Conservation (phyloP, 2,797 vertebrate genomes). For the Parambassis ranga region DNA sequence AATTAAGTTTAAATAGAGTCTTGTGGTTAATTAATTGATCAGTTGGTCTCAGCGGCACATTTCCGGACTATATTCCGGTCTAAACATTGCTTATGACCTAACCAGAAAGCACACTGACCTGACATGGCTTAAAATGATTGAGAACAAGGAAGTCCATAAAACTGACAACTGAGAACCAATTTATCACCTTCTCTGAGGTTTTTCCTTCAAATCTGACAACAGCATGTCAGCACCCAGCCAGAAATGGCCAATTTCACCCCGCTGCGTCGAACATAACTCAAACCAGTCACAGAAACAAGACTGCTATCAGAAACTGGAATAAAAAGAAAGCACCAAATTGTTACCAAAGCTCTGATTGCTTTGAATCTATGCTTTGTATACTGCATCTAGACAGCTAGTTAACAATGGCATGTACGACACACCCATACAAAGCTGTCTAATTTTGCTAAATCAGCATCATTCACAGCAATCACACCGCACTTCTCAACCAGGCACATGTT, state of each 20-base stretch:
- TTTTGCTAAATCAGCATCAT: slow-evolving; percentile 18
- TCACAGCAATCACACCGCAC: slow-evolving; percentile 33
- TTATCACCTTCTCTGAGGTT: slow-evolving; percentile 7
- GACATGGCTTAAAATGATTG: slow-evolving; percentile 13
- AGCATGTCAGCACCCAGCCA: neutral
- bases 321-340: neutral
- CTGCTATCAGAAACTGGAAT: neutral
- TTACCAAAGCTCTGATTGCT: neutral
- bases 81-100: neutral
- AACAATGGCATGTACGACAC: neutral
- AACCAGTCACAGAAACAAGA: slow-evolving; percentile 11
- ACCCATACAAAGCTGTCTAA: neutral
- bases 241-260: slow-evolving; percentile 24
- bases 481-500: slow-evolving; percentile 28
- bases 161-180: slow-evolving; percentile 10
- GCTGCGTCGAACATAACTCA: slow-evolving; percentile 19
- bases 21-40: neutral
- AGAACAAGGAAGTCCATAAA: slow-evolving; percentile 17
- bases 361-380: neutral
- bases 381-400: neutral
- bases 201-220: slow-evolving; percentile 14
- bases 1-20: neutral
- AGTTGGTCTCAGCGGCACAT: neutral
- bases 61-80: neutral
- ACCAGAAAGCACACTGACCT: neutral